These are phyloP conservation scores for Nannospalax galili DNA, from an alignment of 2,113 vertebrate genomes.

Conservation along the genomic window DNA sequence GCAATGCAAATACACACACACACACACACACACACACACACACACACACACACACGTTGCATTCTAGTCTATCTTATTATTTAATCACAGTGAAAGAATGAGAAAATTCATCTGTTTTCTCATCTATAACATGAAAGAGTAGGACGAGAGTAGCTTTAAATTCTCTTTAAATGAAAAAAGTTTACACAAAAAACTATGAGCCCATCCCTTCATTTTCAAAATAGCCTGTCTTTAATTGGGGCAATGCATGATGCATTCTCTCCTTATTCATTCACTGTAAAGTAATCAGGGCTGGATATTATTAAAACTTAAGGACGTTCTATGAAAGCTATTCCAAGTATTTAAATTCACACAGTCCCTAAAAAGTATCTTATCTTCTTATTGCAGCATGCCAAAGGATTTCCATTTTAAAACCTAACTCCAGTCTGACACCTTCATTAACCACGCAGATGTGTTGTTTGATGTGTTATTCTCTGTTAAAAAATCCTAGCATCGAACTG, in stretches of 20 bases:
- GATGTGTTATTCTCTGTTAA: constrained; percentile 73
- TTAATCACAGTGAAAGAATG: neutral
- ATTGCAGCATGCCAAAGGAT: constrained; percentile 75
- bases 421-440: constrained; percentile 75
- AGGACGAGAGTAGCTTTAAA: neutral
- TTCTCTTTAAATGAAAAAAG: neutral
- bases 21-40: too few species aligned
- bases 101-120: neutral
- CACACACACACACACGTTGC: too few species aligned
- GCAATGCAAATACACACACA: too few species aligned
- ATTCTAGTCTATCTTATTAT: neutral
- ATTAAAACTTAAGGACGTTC: constrained; percentile 71
- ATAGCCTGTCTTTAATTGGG: constrained; percentile 59
- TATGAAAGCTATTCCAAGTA: constrained; percentile 70
- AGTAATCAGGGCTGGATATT: constrained; percentile 64
- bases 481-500: constrained; percentile 68
- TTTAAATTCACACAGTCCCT: constrained; percentile 73
- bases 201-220: constrained; percentile 50
- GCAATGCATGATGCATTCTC: constrained; percentile 38
- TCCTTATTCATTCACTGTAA: constrained; percentile 68
- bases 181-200: neutral
- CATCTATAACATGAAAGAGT: neutral
- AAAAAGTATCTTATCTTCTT: constrained; percentile 73
- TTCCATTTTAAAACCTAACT: constrained; percentile 77
- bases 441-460: constrained; percentile 78